phyloP scores from a whole-genome alignment of 2,113 vertebrate species.

The Empidonax traillii region DNA sequence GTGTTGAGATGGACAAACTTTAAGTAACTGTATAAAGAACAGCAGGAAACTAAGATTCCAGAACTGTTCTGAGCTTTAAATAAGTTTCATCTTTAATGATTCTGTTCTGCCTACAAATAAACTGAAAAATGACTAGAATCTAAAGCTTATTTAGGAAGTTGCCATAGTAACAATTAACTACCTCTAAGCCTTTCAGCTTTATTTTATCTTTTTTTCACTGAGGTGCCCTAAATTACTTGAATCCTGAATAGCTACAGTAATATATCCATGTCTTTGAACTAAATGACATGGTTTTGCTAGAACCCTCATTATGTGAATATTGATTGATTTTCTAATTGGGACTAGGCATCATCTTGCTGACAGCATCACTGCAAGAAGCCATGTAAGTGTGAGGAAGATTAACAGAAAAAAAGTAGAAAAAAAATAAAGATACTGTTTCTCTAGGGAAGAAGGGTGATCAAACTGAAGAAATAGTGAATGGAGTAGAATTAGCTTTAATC shows the following conservation, averaged over 20 bases:
- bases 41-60: not conserved
- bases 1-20: not conserved
- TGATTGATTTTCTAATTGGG: conserved; percentile 57
- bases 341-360: conserved; percentile 24
- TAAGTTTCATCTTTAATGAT: conserved; percentile 11
- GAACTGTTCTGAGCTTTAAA: conserved; percentile 16
- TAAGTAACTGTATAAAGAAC: not conserved
- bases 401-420: not conserved
- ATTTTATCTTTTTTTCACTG: conserved; percentile 17
- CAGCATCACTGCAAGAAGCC: not conserved
- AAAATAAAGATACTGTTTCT: not conserved
- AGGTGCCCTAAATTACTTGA: conserved; percentile 58
- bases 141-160: conserved; percentile 57
- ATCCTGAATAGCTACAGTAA: conserved; percentile 43
- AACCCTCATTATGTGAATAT: conserved; percentile 48
- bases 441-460: not conserved
- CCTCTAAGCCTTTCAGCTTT: conserved; percentile 45
- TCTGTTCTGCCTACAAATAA: conserved; percentile 51
- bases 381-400: not conserved
- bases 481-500: not conserved
- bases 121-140: conserved; percentile 33
- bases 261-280: conserved; percentile 54
- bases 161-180: conserved; percentile 58
- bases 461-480: not conserved
- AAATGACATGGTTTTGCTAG: conserved; percentile 53